Percentiles rank a stretch among this genome's conserved stretches.
Evolutionary conservation across 2,888 invertebrate genomes (phyloP).

Genomic region (Ophion ventricosus): DNA sequence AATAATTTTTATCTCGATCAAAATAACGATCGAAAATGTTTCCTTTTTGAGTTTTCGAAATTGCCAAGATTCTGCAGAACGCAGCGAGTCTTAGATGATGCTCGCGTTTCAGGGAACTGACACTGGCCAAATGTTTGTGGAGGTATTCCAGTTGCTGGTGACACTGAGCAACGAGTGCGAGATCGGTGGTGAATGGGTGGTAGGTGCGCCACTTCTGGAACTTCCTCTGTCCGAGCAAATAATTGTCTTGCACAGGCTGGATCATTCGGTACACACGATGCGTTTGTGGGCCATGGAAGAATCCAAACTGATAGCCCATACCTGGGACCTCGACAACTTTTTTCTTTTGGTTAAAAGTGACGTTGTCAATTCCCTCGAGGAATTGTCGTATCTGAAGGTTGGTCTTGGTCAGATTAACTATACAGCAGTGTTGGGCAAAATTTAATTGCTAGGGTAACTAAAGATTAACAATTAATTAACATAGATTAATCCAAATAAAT

Average conservation of each 20-base stretch:
- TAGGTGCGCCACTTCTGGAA: constrained; percentile 90
- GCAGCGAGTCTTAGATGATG: background rate
- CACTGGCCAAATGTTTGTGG: constrained; percentile 86
- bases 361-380: constrained; percentile 79
- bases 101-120: constrained; percentile 84
- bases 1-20: background rate
- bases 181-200: constrained; percentile 88
- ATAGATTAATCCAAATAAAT: too few species aligned
- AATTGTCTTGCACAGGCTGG: constrained; percentile 90
- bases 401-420: background rate
- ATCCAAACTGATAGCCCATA: constrained; percentile 89
- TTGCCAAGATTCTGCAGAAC: background rate
- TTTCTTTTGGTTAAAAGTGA: constrained; percentile 84
- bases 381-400: constrained; percentile 81
- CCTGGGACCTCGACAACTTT: constrained; percentile 91
- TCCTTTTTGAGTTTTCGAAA: background rate
- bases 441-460: too few species aligned
- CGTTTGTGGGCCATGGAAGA: constrained; percentile 91
- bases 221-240: constrained; percentile 93
- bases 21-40: too few species aligned
- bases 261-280: constrained; percentile 92
- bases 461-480: too few species aligned
- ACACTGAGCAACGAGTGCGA: constrained; percentile 91
- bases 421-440: too few species aligned
- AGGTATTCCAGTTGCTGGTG: constrained; percentile 89